Base-by-base conservation (phyloP, 2,113 vertebrate species). In the Maccullochella peelii region DNA sequence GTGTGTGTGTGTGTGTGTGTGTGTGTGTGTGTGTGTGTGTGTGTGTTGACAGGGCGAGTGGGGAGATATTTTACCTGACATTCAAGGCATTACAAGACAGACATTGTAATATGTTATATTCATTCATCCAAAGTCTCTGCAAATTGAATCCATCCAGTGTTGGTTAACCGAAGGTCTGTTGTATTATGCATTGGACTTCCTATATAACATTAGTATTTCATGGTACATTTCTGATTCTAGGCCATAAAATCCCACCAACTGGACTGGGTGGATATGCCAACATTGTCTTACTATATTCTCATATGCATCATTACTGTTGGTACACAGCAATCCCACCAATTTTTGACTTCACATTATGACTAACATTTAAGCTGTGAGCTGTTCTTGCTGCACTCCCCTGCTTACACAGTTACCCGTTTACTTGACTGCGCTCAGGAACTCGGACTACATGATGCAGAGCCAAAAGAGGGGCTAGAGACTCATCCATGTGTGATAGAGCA, bases 401-500 rank as follows among this genome's bases (percentile, higher is more conserved):
- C 79, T 84, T 72, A 38, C 76, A 70, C 72, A 75, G 63, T 52
- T 58, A 25, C 23, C 21, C 40, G 12, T 86, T 77, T 70, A 71
- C 67, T 83, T 27, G 79, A 61, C 61, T 80, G 83, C 30, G 72
- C 86, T 86, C 54, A 18, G 71, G 76, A 50, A 80, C 63, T 86
- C 21, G 16, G 62, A 63, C 81, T 85, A 42, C 14, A n/a, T 77
- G 73, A 75, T 80, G 85, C 76, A 77, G 80, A 80, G 82, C 27
- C 27, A 61, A 82, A 75, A 68, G 54, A 82, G 71, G 66, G 82
- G 63, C 44, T 77, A 2, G 10, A 84, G 79, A 88, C 78, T 80
- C 87, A 88, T 82, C 86, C 89, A 90, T 89, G 91, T 92, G 92
- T 92, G 88, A 92, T 79, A 67, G 58, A 86, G 73, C 47, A n/a